A percentile compares a stretch with the other conserved stretches of the same genome.
Conservation (phyloP, 2,888 invertebrate species). For the Drosophila pseudotakahashii region DNA sequence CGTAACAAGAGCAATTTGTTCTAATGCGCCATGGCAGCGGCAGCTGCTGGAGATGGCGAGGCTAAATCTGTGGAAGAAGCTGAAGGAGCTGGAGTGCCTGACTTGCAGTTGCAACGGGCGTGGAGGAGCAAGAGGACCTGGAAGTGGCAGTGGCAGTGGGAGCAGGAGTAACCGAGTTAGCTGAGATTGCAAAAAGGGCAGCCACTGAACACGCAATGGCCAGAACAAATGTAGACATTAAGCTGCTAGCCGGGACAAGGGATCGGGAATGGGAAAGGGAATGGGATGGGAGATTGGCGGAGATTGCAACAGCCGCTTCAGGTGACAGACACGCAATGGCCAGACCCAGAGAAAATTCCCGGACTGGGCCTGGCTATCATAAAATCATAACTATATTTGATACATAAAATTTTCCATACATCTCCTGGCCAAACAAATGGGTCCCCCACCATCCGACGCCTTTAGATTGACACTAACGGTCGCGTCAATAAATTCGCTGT, state of each 20-base stretch:
- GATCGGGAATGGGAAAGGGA: conserved; percentile 7
- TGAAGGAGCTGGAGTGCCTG: conserved; percentile 35
- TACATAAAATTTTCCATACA: conserved; percentile 65
- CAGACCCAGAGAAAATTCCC: conserved; percentile 9
- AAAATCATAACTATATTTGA: conserved; percentile 53
- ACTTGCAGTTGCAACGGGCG: conserved; percentile 35
- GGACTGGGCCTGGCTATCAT: conserved; percentile 24
- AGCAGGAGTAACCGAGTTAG: conserved; percentile 24
- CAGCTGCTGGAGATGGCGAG: conserved; percentile 45
- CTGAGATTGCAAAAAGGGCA: conserved; percentile 65
- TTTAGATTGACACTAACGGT: conserved; percentile 49
- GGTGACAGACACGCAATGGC: conserved; percentile 78
- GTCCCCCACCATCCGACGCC: conserved; percentile 7
- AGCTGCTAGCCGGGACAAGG: conserved; percentile 58
- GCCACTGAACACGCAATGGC: conserved; percentile 73
- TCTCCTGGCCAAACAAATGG: conserved; percentile 48
- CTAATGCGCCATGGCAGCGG: conserved; percentile 74
- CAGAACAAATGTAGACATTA: conserved; percentile 80
- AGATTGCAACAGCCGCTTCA: conserved; percentile 53
- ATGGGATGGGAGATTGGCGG: conserved; percentile 17
- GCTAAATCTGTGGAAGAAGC: conserved; percentile 20
- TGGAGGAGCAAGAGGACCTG: conserved; percentile 9
- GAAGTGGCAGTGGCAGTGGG: conserved; percentile 4
- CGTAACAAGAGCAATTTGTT: conserved; percentile 80
- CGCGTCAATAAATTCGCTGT: conserved; percentile 70